A percentile compares a stretch with the other conserved stretches of the same genome.
These are phyloP conservation scores for Nemotelus pantherinus DNA, from an alignment of 2,888 invertebrate species.

Conservation along the genomic window DNA sequence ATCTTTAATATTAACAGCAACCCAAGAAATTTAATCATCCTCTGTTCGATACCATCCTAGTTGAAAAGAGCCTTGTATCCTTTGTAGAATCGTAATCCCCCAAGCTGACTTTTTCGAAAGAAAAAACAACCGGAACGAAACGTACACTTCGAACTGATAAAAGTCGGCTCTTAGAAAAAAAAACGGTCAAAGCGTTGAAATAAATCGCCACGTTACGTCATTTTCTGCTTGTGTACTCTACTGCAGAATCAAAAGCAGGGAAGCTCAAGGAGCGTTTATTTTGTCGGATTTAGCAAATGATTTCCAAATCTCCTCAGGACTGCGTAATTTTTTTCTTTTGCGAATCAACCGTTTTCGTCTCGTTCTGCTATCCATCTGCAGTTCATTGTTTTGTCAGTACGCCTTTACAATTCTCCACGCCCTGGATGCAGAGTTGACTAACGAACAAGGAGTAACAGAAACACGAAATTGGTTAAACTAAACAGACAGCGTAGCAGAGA, in stretches of 20 bases:
- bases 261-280: slow-evolving; percentile 12
- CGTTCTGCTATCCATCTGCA: slow-evolving; percentile 22
- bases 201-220: slow-evolving; percentile 33
- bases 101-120: no score
- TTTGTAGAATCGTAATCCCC: no score
- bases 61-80: no score
- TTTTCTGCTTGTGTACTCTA: slow-evolving; percentile 12
- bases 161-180: neutral
- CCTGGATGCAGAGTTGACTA: slow-evolving; percentile 4
- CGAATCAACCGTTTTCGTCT: slow-evolving; percentile 30
- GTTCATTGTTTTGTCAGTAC: no score
- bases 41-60: no score
- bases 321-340: slow-evolving; percentile 34
- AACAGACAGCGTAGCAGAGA: slow-evolving; percentile 1
- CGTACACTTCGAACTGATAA: no score
- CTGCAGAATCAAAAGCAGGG: neutral
- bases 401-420: neutral
- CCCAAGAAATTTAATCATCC: no score
- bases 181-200: neutral
- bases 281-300: slow-evolving; percentile 47
- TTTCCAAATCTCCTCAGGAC: slow-evolving; percentile 36
- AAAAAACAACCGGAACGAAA: no score
- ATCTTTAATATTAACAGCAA: no score
- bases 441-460: slow-evolving; percentile 18
- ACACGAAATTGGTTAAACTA: slow-evolving; percentile 23